A percentile compares a stretch with the other conserved stretches of the same genome.
phyloP scores from a whole-genome alignment of 2,797 vertebrate species.

The Gymnoscopelus braueri region DNA sequence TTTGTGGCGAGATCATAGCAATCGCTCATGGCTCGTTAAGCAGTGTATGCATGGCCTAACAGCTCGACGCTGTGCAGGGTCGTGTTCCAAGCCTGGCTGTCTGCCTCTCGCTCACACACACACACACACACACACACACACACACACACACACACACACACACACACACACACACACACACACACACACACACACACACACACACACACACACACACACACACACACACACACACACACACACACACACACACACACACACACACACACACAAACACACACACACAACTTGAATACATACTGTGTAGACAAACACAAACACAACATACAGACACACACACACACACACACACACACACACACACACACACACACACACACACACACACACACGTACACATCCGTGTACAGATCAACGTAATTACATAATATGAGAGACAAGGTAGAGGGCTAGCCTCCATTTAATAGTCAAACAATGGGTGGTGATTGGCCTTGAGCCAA shows the following conservation, averaged over 20 bases:
- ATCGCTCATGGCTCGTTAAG: conserved; percentile 80
- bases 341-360: conserved; percentile 14
- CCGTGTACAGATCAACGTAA: not conserved
- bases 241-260: not conserved
- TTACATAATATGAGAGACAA: not conserved
- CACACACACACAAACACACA: not conserved
- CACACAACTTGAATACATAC: too few species aligned
- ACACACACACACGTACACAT: not conserved
- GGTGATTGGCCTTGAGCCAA: conserved; percentile 6
- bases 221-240: conserved; percentile 12
- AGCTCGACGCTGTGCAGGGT: conserved; percentile 63
- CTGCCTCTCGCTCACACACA: conserved; percentile 42
- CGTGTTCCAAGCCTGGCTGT: conserved; percentile 65
- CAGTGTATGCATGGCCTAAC: conserved; percentile 71
- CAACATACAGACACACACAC: not conserved
- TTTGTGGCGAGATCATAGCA: conserved; percentile 79
- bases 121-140: conserved; percentile 6
- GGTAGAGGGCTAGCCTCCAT: not conserved
- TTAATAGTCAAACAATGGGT: conserved; percentile 18
- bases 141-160: not conserved
- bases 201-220: not conserved
- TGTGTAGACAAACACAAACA: not conserved
- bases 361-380: not conserved
- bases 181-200: not conserved
- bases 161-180: conserved; percentile 15